Evolutionary conservation across 64 coral and sea anemone species (phyloP).

Genomic region (Stichodactyla mertensii): DNA sequence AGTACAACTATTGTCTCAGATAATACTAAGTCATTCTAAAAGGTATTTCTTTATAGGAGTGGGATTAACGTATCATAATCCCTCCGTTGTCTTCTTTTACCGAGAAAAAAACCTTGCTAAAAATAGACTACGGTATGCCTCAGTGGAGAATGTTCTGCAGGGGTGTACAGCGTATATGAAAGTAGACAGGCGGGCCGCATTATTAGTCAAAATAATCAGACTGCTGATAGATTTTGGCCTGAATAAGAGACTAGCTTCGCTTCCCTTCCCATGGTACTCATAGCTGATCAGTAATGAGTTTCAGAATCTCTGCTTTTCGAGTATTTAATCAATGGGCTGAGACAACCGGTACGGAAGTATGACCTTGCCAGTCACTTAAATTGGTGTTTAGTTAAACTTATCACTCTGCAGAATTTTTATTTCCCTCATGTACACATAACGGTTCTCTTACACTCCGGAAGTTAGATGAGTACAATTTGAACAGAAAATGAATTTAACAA

Average conservation of each 20-base stretch:
- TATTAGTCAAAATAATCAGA: neutral
- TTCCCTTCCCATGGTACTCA: neutral
- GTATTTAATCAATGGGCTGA: neutral
- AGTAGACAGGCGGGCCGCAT: neutral
- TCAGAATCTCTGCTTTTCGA: neutral
- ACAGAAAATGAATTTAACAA: neutral
- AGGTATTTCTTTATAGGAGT: slow-evolving; percentile 2
- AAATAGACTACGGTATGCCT: neutral
- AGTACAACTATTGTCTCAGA: slow-evolving; percentile 10
- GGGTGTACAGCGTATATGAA: neutral
- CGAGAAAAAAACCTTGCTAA: neutral
- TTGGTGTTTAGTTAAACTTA: neutral
- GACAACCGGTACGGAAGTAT: neutral
- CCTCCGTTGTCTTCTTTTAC: neutral
- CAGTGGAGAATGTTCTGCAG: neutral
- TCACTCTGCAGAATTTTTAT: neutral
- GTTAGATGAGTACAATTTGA: neutral
- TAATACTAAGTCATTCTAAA: neutral
- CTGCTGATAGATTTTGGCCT: neutral
- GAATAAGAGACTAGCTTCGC: neutral
- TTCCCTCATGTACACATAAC: neutral
- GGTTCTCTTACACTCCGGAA: neutral
- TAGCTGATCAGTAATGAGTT: neutral
- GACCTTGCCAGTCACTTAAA: neutral
- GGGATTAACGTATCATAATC: slow-evolving; percentile 10